Evolutionary conservation across 2,113 vertebrate species (phyloP), one percentile per base, ranked within the genome.

Genomic region (Callipepla squamata): DNA sequence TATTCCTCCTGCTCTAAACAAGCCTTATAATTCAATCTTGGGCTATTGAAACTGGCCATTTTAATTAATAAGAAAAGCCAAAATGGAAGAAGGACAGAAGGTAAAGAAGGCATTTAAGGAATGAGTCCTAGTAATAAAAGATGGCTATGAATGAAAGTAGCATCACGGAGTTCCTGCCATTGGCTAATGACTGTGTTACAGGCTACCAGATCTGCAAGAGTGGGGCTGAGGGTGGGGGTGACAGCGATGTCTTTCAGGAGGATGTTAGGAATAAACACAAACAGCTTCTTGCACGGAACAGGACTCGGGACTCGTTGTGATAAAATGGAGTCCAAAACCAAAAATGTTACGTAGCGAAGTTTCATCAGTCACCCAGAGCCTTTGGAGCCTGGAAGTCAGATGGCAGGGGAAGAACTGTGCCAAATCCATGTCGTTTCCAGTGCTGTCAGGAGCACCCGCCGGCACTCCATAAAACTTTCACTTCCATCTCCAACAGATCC

Each of bases 31-130:
- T 95, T 95, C 86, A 92, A 91, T 96, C 69, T 90, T 8, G 44
- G 85, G 69, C 90, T 84, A 90, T 69, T 93, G 90, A 81, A 91
- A 93, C 40, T 90, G 86, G 73, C 85, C 76, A 93, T 96, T 53
- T 95, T 96, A 94, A 95, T 96, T 94, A 96, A 93, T 94, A 72
- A 78, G 93, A 72, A 75, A 95, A 90, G 40, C 76, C 69, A 44
- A 80, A 94, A 94, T 80, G 0, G 14, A 95, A 95, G 76, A 8
- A 48, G 75, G 65, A 48, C 9, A 78, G 61, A 59, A 57, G 57
- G 34, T 51, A 57, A 90, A 61, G 20, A 62, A 77, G 65, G 85
- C 51, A 32, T 70, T 85, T 78, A 90, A 91, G 76, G 83, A 75
- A 55, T 44, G 47, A 83, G 19, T 88, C 55, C 44, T 70, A 48